Evolutionary conservation across 2,888 invertebrate genomes (phyloP), one percentile per base, ranked within the genome.

Genomic region (Ichneumon xanthorius): DNA sequence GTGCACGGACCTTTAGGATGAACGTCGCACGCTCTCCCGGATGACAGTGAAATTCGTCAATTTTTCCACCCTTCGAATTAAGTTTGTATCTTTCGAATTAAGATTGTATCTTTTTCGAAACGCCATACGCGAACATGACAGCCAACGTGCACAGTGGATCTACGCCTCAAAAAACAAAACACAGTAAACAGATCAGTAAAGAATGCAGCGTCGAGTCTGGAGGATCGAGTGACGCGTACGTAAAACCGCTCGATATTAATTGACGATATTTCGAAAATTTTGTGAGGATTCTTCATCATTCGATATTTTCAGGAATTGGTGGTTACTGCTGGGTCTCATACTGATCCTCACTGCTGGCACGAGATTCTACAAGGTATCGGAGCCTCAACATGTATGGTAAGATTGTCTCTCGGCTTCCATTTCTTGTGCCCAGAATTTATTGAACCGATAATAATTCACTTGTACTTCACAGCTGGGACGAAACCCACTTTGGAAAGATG

Each of bases 401-500:
- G 95, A 70, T 94, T 2, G 6, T 33, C 16, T 33, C 7, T 30
- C 30, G 0, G n/a, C 14, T 16, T 16, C 4, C 4, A 16, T 4
- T 2, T 63, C 30, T 48, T 16, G 4, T 16, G 7, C 63, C 4
- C 14, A 33, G 33, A 48, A 48, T 87, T 50, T 65, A 70, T 61
- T 67, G n/a, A 65, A 75, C 19, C 65, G 48, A 72, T 50, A 45
- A 71, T 73, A 80, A 72, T 63, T 33, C 58, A 61, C 72, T 75
- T 75, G 61, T 85, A 75, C 77, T 84, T 95, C 95, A 90, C 92
- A 98, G 98, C 93, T 98, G 98, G 98, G 99, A 99, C 95, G 99
- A 99, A 95, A 99, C 99, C 40, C 99, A 99, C 95, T 99, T 99
- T 95, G 99, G 99, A 0, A 99, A 99, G 96, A 99, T 99, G 98